Conservation (phyloP, 1,140 invertebrate species). For the Pseudoatta argentina region DNA sequence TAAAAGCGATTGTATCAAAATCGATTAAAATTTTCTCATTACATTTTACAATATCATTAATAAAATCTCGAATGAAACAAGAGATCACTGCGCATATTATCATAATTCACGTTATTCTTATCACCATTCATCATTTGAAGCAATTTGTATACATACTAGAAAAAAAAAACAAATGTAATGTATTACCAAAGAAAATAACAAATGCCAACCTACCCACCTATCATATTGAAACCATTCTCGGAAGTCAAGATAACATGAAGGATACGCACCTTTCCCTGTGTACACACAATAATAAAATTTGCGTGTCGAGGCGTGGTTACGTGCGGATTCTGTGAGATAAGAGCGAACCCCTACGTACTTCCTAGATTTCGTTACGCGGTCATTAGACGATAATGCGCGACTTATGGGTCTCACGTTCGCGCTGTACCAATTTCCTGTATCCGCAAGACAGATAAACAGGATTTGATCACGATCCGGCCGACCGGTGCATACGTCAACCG, state of each 20-base stretch:
- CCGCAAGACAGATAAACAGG: background rate
- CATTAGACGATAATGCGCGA: conserved; percentile 4
- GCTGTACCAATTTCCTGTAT: conserved; percentile 30
- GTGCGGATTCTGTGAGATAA: conserved; percentile 26
- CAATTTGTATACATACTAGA: background rate
- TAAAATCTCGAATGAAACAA: conserved; percentile 4
- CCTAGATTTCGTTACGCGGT: conserved; percentile 28
- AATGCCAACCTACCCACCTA: background rate
- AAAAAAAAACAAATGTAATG: background rate
- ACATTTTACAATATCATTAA: background rate
- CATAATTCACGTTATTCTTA: background rate
- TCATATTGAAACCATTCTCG: conserved; percentile 29
- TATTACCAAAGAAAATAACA: background rate
- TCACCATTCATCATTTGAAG: background rate
- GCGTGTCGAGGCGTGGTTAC: conserved; percentile 14
- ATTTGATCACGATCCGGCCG: background rate
- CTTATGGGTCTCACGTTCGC: background rate
- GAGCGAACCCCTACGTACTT: conserved; percentile 1
- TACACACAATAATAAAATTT: background rate
- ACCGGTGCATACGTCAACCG: background rate
- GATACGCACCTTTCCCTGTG: conserved; percentile 1
- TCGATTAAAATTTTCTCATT: conserved; percentile 18
- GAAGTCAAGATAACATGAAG: conserved; percentile 28
- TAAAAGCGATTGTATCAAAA: background rate
- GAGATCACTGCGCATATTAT: background rate